Evolutionary conservation across 2,797 vertebrate genomes (phyloP), one percentile per base, ranked within the genome.

Genomic region (Esox masquinongy): DNA sequence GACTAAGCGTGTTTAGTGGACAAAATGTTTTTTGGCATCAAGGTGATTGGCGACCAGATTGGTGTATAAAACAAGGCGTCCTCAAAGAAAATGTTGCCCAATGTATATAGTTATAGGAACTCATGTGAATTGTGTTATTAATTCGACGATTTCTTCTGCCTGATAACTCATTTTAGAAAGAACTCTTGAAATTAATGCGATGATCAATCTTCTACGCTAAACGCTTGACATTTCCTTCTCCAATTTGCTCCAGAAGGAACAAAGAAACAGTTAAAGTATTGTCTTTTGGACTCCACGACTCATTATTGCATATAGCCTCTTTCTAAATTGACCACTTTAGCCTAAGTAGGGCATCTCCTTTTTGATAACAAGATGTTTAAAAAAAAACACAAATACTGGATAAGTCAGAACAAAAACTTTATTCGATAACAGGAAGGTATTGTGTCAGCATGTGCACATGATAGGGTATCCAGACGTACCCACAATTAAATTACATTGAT

Each of bases 121-220:
- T 67, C 29, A 34, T 67, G 26, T 34, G 29, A 67, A 64, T 31
- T 29, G 14, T 34, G 1, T 36, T 34, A 36, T 34, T 67, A 67
- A 4, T 22, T 67, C 29, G 17, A 29, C 31, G 29, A 16, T 29
- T 67, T 31, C 6, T 67, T 12, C 71, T 71, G 82, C 80, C 61
- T 80, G 72, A 78, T 73, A 69, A 26, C 63, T 76, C 22, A 59
- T 68, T 59, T 63, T 22, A 14, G 50, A 67, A 53, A 72, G 53
- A 69, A 67, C 77, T 80, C 77, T 75, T 75, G 79, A 82, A 68
- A 82, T 80, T 85, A 59, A 79, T 77, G 26, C 77, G 80, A 85
- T 87, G 76, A 93, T 93, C 90, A 88, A 93, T 93, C 92, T 92
- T 83, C 81, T 22, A 75, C 83, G 86, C 86, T 84, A 83, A 78